Evolutionary conservation across 2,888 invertebrate genomes (phyloP).

Genomic region (Tinea semifulvella): DNA sequence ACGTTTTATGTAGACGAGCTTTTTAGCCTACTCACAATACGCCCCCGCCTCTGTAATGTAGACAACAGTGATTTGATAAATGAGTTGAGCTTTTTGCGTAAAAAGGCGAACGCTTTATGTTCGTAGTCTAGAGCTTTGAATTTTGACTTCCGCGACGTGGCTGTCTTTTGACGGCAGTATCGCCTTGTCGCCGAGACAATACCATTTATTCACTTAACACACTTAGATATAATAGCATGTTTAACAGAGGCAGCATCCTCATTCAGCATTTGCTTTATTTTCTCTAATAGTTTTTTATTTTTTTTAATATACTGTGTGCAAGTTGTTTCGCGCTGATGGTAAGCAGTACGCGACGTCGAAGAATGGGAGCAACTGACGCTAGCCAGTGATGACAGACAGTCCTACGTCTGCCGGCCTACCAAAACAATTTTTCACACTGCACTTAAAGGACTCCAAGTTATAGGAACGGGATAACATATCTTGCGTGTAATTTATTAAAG

Average conservation of each 20-base stretch:
- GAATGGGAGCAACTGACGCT: too few species aligned
- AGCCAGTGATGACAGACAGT: too few species aligned
- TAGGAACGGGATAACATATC: too few species aligned
- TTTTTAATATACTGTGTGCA: too few species aligned
- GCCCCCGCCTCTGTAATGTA: conserved; percentile 44
- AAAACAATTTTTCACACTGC: too few species aligned
- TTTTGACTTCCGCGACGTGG: conserved; percentile 19
- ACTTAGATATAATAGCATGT: background rate
- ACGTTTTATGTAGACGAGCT: conserved; percentile 42
- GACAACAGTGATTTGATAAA: conserved; percentile 58
- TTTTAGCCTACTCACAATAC: conserved; percentile 52
- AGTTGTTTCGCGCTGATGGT: too few species aligned
- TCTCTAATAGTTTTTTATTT: too few species aligned
- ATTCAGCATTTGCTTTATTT: too few species aligned
- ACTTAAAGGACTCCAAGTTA: too few species aligned
- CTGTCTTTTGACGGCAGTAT: conserved; percentile 31
- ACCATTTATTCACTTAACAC: conserved; percentile 10
- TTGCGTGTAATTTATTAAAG: too few species aligned
- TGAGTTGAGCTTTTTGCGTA: conserved; percentile 46
- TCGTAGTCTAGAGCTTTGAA: conserved; percentile 30
- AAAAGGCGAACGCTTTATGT: conserved; percentile 41
- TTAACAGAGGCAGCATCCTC: background rate
- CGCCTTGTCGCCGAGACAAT: conserved; percentile 4
- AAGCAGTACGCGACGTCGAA: too few species aligned
- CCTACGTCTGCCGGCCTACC: background rate